phyloP scores from a whole-genome alignment of 1,140 invertebrate species.

The Phymastichus coffea region DNA sequence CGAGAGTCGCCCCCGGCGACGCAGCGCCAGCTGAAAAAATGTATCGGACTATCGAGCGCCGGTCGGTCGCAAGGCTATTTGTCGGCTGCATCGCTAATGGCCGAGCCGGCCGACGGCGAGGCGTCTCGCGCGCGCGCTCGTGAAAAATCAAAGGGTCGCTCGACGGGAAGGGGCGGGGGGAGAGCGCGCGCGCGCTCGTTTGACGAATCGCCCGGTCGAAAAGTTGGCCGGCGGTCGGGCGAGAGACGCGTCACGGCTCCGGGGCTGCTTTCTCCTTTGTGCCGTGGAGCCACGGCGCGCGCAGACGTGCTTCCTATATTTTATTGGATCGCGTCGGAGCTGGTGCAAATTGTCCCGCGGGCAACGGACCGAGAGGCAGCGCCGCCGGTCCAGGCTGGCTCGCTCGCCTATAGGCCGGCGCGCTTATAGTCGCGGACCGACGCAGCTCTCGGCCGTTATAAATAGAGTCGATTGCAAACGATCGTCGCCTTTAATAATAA shows the following conservation, averaged over 20 bases:
- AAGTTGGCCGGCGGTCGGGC: conserved; percentile 36
- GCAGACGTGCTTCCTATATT: conserved; percentile 34
- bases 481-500: background rate
- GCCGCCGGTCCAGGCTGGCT: background rate
- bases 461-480: background rate
- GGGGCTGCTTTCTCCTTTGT: conserved; percentile 32
- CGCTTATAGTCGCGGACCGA: background rate
- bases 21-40: too few relatives aligned
- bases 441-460: background rate
- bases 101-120: too few relatives aligned
- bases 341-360: conserved; percentile 38
- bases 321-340: conserved; percentile 39
- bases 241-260: conserved; percentile 20
- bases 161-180: background rate
- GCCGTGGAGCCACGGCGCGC: conserved; percentile 18
- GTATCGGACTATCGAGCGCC: too few relatives aligned
- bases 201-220: conserved; percentile 47
- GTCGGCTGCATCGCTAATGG: too few relatives aligned
- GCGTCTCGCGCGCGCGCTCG: too few relatives aligned
- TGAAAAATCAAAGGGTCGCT: background rate
- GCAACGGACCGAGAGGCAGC: background rate
- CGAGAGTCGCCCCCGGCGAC: too few relatives aligned
- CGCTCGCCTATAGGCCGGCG: too few relatives aligned
- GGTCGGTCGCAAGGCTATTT: too few relatives aligned
- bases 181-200: conserved; percentile 30